phyloP scores from a whole-genome alignment of 2,113 vertebrate species.

The Muscicapa adusta region DNA sequence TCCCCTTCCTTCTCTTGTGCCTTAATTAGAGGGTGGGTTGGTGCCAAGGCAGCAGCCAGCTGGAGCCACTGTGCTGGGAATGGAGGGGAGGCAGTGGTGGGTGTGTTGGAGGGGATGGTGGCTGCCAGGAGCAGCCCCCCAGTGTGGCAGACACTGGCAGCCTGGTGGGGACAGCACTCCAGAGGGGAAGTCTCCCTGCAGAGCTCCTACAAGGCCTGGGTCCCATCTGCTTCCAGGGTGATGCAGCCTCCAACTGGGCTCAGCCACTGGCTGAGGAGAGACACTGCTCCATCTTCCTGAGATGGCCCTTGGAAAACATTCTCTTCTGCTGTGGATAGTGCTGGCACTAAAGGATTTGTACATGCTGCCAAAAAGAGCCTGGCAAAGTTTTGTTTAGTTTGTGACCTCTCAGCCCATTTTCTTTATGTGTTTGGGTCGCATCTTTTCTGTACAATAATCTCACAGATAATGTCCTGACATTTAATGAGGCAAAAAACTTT shows the following conservation, averaged over 20 bases:
- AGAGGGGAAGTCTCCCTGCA: neutral
- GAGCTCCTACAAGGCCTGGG: neutral
- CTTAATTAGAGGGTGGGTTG: neutral
- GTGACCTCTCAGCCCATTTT: neutral
- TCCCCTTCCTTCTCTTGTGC: neutral
- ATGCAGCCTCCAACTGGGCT: neutral
- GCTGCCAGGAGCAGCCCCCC: neutral
- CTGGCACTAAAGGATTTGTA: neutral
- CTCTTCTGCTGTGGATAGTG: neutral
- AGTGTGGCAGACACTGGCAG: neutral
- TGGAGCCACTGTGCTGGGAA: neutral
- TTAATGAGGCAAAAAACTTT: neutral
- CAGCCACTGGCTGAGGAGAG: neutral
- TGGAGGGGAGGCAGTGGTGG: neutral
- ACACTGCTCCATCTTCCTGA: accelerated
- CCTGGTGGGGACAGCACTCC: neutral
- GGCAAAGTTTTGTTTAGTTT: neutral
- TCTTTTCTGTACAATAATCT: neutral
- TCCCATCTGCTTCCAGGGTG: neutral
- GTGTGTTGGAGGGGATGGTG: neutral
- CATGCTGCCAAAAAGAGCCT: neutral
- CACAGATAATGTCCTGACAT: neutral
- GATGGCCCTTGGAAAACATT: neutral
- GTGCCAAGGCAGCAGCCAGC: neutral
- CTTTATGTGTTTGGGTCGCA: neutral